Percentiles rank a stretch among this genome's conserved stretches.
Evolutionary conservation across 2,888 invertebrate species (phyloP).

Genomic region (Chrysina gloriosa): DNA sequence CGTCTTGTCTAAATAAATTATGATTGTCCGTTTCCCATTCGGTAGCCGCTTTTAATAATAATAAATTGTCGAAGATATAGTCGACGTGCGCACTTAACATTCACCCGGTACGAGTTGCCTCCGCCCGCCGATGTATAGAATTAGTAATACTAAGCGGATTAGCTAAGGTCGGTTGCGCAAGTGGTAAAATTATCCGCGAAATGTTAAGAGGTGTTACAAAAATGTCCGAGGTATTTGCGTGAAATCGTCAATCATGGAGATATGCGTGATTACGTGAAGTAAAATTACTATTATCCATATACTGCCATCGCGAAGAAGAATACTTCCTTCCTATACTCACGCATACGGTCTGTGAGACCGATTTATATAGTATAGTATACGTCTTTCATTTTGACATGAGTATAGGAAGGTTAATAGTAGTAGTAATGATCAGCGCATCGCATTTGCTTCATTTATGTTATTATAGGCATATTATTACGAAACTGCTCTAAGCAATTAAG

Average conservation of each 20-base stretch:
- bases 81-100: slow-evolving; percentile 15
- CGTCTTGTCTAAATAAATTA: slow-evolving; percentile 11
- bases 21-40: slow-evolving; percentile 13
- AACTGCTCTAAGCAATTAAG: no score
- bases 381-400: no score
- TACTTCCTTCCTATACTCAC: no score
- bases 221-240: not conserved
- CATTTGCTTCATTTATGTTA: no score
- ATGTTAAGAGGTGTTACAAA: slow-evolving; percentile 10
- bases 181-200: slow-evolving; percentile 1
- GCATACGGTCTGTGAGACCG: no score
- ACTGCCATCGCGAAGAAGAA: no score
- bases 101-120: not conserved
- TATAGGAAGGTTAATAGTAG: no score
- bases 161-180: not conserved
- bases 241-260: not conserved
- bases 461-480: no score
- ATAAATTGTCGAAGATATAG: slow-evolving; percentile 3
- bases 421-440: no score
- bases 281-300: not conserved
- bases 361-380: no score
- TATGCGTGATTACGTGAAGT: not conserved
- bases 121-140: not conserved
- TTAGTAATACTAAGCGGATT: not conserved
- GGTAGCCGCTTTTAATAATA: slow-evolving; percentile 1